Base-by-base conservation (phyloP, 2,888 invertebrate genomes). In the Drosophila ustulata region DNA sequence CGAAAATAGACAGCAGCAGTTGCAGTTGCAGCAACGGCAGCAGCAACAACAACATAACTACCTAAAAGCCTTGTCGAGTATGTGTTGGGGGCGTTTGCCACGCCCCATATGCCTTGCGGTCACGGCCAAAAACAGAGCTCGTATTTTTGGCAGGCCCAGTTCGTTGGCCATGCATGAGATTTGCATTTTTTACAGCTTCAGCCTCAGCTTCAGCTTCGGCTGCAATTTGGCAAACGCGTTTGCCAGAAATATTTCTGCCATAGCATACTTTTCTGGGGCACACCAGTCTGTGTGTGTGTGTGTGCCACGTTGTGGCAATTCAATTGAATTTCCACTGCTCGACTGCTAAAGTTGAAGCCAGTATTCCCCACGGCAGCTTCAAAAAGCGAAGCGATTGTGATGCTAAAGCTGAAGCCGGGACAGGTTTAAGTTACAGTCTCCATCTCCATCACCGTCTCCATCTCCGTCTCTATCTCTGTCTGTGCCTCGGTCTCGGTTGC, bases 261-360 rank as follows among this genome's bases (percentile, higher is more conserved):
- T 85, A 78, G 86, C 88, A 81, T 83, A 86, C 82, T 80, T 86
- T 86, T 78, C 75, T 81, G 85, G 77, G 85, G 81, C 82, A 82
- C 51, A 51, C n/a, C 75, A 75, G 51, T 41, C 18, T 47, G 45
- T 59, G 43, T 68, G 65, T 71, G 59, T 66, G 59, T 63, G 65
- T 63, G 47, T 63, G 65, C 61, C 76, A 83, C 81, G 75, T 71
- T 84, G 71, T 71, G 45, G 74, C 83, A 84, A 84, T 84, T 87
- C 87, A 84, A 84, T 84, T 84, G 87, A 87, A 80, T 84, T 84
- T 72, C 58, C 58, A 66, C 68, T 73, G 74, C 76, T 71, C 51
- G 68, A 74, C 63, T 68, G 64, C 65, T 51, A 61, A 57, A 62
- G 56, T 37, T 49, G 47, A 39, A 67, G 56, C 68, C 56, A 67